Percentiles rank a stretch among this genome's conserved stretches.
Conservation (phyloP, 2,888 invertebrate species). For the Drosophila ezoana region DNA sequence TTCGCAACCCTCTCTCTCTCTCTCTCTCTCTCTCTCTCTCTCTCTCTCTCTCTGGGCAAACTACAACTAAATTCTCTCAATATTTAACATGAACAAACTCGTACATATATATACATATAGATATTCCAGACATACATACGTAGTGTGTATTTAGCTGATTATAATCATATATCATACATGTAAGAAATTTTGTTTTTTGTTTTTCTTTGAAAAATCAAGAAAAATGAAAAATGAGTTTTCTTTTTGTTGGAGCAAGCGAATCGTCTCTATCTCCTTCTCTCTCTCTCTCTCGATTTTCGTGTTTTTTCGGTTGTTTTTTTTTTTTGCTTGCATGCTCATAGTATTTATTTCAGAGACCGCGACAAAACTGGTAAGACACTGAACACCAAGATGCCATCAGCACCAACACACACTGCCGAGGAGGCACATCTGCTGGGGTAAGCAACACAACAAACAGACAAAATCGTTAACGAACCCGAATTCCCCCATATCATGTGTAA, state of each 20-base stretch:
- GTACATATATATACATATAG: slow-evolving; percentile 8
- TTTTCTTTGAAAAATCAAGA: slow-evolving; percentile 16
- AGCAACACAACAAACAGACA: slow-evolving; percentile 84
- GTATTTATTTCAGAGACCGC: slow-evolving; percentile 86
- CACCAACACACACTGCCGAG: slow-evolving; percentile 88
- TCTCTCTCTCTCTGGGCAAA: slow-evolving; percentile 5
- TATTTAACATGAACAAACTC: slow-evolving; percentile 11
- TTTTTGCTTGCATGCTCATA: slow-evolving; percentile 85
- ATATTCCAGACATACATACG: slow-evolving; percentile 22
- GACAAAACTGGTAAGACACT: slow-evolving; percentile 85
- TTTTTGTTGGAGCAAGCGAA: slow-evolving; percentile 39
- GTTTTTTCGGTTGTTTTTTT: slow-evolving; percentile 80
- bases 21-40: slow-evolving; percentile 8
- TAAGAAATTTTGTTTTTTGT: neutral
- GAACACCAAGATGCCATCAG: slow-evolving; percentile 85
- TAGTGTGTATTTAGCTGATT: slow-evolving; percentile 36
- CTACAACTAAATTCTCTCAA: slow-evolving; percentile 16
- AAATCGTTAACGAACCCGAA: slow-evolving; percentile 5
- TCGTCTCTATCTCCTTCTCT: slow-evolving; percentile 45
- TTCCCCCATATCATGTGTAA: slow-evolving; percentile 42
- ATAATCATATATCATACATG: neutral
- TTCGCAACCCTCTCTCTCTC: slow-evolving; percentile 9
- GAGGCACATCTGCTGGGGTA: slow-evolving; percentile 95
- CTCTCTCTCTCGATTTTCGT: slow-evolving; percentile 41
- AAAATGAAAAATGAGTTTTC: slow-evolving; percentile 28